These are phyloP conservation scores for Prosopocoilus inquinatus DNA, from an alignment of 2,888 invertebrate species.

Conservation along the genomic window DNA sequence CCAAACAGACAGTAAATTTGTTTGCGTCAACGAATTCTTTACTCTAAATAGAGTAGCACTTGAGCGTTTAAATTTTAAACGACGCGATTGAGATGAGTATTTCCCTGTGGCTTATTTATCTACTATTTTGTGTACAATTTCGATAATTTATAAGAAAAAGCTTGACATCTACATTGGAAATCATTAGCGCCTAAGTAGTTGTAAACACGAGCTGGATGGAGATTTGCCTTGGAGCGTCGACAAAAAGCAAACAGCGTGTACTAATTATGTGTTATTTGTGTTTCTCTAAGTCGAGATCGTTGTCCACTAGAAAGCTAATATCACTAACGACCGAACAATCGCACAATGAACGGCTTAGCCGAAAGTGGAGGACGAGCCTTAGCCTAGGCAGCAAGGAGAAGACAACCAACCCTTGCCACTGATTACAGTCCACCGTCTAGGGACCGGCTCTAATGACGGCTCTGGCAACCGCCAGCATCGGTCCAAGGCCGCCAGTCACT, in stretches of 20 bases:
- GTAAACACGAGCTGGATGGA: too few species aligned
- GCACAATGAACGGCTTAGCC: background rate
- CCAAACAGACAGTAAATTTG: too few species aligned
- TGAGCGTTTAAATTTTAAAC: too few species aligned
- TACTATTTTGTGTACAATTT: too few species aligned
- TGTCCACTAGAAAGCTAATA: constrained; percentile 11
- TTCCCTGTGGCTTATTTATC: too few species aligned
- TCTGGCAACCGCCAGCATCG: constrained; percentile 23
- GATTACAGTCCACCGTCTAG: constrained; percentile 20
- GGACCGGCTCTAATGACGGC: constrained; percentile 22
- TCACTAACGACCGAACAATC: constrained; percentile 6
- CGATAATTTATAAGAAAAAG: too few species aligned
- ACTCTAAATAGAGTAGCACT: too few species aligned
- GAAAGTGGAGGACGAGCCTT: too few species aligned
- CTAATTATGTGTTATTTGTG: constrained; percentile 19
- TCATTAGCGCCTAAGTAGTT: too few species aligned
- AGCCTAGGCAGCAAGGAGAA: background rate
- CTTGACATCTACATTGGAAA: too few species aligned
- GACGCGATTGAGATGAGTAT: too few species aligned
- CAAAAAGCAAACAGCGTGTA: constrained; percentile 9
- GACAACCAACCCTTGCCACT: constrained; percentile 14
- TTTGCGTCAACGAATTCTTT: too few species aligned
- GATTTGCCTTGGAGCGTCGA: background rate
- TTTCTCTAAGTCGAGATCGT: constrained; percentile 13
- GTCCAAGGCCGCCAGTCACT: constrained; percentile 27